These are phyloP conservation scores for Hyaena hyaena DNA, from an alignment of 2,113 vertebrate genomes.

Conservation along the genomic window DNA sequence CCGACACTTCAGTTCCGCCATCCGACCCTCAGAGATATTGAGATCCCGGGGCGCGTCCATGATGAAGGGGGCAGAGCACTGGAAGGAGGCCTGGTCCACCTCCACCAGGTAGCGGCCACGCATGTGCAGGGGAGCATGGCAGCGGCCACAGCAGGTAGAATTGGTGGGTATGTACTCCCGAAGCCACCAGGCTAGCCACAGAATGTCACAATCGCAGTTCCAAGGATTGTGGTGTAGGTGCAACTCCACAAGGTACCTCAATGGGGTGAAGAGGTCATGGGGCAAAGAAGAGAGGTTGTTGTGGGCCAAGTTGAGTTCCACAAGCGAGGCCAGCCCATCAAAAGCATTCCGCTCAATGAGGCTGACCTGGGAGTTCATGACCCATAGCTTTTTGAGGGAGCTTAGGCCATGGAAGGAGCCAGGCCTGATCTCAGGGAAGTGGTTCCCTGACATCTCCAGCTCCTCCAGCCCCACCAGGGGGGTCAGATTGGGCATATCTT, in stretches of 20 bases:
- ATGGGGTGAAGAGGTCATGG: constrained; percentile 96
- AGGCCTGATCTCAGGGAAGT: constrained; percentile 95
- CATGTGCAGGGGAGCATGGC: constrained; percentile 94
- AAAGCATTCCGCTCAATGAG: constrained; percentile 97
- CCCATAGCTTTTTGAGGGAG: constrained; percentile 97
- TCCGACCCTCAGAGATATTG: constrained; percentile 96
- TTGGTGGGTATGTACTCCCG: constrained; percentile 98
- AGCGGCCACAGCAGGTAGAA: constrained; percentile 98
- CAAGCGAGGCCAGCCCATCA: constrained; percentile 95
- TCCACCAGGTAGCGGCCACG: constrained; percentile 96
- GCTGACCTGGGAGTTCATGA: constrained; percentile 98
- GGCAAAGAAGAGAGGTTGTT: constrained; percentile 98
- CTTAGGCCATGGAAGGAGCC: constrained; percentile 95
- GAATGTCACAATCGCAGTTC: constrained; percentile 97
- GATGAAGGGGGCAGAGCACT: constrained; percentile 97
- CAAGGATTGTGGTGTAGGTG: constrained; percentile 99
- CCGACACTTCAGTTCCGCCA: constrained; percentile 95
- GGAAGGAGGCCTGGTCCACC: constrained; percentile 95
- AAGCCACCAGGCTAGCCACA: constrained; percentile 98
- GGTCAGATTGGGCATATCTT: constrained; percentile 95
- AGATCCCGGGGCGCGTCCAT: constrained; percentile 95
- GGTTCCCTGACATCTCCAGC: constrained; percentile 97
- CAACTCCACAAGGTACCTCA: constrained; percentile 96
- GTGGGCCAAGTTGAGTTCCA: constrained; percentile 98
- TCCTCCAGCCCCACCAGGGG: constrained; percentile 96